Conservation (phyloP, 2,113 vertebrate species). For the Paedocypris sp. region DNA sequence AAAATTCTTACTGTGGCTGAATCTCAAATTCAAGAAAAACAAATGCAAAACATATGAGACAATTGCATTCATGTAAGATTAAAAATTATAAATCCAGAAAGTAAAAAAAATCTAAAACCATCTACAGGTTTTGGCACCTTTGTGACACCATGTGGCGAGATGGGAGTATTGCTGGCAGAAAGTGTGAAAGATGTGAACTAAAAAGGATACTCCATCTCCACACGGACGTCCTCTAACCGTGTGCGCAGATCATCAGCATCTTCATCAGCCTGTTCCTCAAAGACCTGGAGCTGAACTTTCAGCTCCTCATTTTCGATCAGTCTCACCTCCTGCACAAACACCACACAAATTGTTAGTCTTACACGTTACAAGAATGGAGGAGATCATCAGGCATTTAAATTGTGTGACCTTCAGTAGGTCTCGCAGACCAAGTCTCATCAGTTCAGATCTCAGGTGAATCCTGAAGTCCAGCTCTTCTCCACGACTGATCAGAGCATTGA, state of each 20-base stretch:
- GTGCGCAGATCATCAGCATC: slow-evolving; percentile 75
- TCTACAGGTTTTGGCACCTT: neutral
- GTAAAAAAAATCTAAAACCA: neutral
- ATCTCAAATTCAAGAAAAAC: too few relatives aligned
- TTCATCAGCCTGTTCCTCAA: slow-evolving; percentile 80
- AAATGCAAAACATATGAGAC: too few relatives aligned
- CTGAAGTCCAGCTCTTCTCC: slow-evolving; percentile 81
- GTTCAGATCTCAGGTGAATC: slow-evolving; percentile 79
- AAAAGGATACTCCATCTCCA: slow-evolving; percentile 95
- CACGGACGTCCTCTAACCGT: slow-evolving; percentile 76
- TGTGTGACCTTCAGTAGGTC: slow-evolving; percentile 62
- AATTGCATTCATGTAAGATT: too few relatives aligned
- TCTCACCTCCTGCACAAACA: slow-evolving; percentile 62
- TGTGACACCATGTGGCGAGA: slow-evolving; percentile 56
- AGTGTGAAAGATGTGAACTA: slow-evolving; percentile 8
- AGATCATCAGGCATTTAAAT: too few relatives aligned
- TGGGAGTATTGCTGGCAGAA: too few relatives aligned
- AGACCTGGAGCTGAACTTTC: slow-evolving; percentile 72
- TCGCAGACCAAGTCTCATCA: slow-evolving; percentile 70
- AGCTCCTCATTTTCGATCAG: slow-evolving; percentile 80
- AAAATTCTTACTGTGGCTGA: too few relatives aligned
- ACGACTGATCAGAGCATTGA: slow-evolving; percentile 75
- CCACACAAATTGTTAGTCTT: too few relatives aligned
- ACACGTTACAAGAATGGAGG: too few relatives aligned
- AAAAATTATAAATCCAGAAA: too few relatives aligned